Conservation (phyloP, 2,113 vertebrate species). For the Notiomystis cincta region DNA sequence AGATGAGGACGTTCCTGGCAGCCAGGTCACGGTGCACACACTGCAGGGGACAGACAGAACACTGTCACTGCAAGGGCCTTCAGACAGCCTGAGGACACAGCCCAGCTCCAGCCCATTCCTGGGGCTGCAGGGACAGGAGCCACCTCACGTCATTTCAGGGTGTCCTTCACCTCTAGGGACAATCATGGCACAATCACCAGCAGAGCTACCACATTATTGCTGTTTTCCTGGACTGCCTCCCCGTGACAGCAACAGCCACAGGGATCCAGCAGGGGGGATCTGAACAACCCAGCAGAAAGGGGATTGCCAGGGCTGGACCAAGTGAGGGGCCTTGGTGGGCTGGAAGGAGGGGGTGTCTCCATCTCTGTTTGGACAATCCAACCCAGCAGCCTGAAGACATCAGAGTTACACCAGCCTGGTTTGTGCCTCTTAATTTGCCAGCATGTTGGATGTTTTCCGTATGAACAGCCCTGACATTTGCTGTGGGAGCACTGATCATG, state of each 20-base stretch:
- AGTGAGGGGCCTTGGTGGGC: not conserved
- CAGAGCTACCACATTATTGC: not conserved
- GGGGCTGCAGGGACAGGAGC: not conserved
- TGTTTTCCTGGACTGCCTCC: not conserved
- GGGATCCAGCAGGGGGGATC: not conserved
- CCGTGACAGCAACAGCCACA: rapidly evolving
- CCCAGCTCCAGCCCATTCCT: not conserved
- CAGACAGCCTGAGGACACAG: not conserved
- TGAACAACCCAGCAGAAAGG: not conserved
- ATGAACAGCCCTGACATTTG: not conserved
- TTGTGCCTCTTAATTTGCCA: not conserved
- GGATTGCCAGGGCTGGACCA: not conserved
- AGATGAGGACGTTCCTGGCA: constrained; percentile 95
- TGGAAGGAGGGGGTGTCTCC: not conserved
- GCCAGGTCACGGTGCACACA: constrained; percentile 98
- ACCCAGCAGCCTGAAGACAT: not conserved
- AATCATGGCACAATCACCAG: not conserved
- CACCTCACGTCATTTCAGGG: not conserved
- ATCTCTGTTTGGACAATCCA: not conserved
- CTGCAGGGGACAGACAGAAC: constrained; percentile 51
- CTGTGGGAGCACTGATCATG: not conserved
- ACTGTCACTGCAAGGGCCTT: not conserved
- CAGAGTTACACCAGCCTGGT: not conserved
- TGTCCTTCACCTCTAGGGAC: not conserved
- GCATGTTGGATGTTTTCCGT: not conserved